Base-by-base conservation (phyloP, 2,797 vertebrate species). In the Columba guinea region DNA sequence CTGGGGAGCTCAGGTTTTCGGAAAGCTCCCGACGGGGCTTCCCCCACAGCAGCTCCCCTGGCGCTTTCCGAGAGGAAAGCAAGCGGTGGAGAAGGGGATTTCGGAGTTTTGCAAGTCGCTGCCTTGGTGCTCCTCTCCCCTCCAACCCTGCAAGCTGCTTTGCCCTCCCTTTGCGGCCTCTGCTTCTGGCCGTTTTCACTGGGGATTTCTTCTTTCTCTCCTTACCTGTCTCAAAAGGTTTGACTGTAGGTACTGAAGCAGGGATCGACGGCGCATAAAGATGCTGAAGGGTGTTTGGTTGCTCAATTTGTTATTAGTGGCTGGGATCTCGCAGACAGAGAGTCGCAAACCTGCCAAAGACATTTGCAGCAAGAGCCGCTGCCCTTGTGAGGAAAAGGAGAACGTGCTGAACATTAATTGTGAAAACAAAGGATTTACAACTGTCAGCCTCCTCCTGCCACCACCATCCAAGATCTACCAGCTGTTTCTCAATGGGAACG, bases 321-420 rank as follows among this genome's bases (percentile, higher is more conserved):
- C 98, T 96, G 99, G 99, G 98, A 98, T 99, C 97, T 98, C 98
- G 69, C 98, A 97, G 98, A 98, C 98, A 70, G 95, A 99, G 97
- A 99, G 98, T 98, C 99, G 99, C 97, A 99, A 99, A 99, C 99
- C 98, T 98, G 98, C 99, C 97, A 99, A 99, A 99, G 99, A 99
- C 97, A 99, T 99, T 98, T 99, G 99, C 98, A 99, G 99, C 98
- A 99, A 98, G 98, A 98, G 97, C 96, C 99, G 99, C 92, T 99
- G 99, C 96, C 97, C 98, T 96, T 99, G 99, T 8, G 99, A 99
- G 96, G 99, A 99, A 95, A 99, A 99, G 89, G 99, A 99, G 97
- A 99, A 98, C 85, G 97, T 99, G 10, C 97, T 99, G 84, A 99
- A 99, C 97, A 99, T 99, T 97, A 99, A 99, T 97, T 99, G 99